Base-by-base conservation (phyloP, 1,140 invertebrate genomes). In the Drosophila truncata region DNA sequence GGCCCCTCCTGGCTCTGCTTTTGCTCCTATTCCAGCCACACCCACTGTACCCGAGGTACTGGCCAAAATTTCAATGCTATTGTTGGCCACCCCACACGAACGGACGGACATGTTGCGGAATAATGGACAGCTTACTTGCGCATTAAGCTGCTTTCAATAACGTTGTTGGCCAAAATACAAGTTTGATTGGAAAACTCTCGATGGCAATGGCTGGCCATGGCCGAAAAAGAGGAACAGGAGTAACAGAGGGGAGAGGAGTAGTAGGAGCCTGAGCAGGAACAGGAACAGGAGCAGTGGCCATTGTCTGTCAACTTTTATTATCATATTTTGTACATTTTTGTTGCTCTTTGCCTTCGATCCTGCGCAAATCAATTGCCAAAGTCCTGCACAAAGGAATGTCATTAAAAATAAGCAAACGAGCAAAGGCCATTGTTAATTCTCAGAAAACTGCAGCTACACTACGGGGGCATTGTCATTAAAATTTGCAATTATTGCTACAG, bases 131-230 rank as follows among this genome's bases (percentile, higher is more conserved):
- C 85, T 88, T 88, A 88, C 82, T 90, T 88, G 77, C 69, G 84
- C 81, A 88, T 88, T 88, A 88, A 90, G 84, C 84, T 80, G 61
- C 84, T 90, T 84, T 88, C 84, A 88, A 88, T 88, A 88, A 84
- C 73, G 69, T 69, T 76, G 77, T 72, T 76, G 80, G 72, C 69
- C 73, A 52, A 81, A 82, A 67, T 82, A 88, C 85, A 88, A 90
- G 80, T 90, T 88, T 88, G 84, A 88, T 88, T 88, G 80, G 80
- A 88, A 88, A 88, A 88, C 82, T 82, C 82, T 60, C 70, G 63
- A 69, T 69, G 44, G 20, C 60, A 39, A 46, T 46, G 62, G 61
- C 33, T 41, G 42, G 37, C 27, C 44, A 37, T 18, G 42, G 65
- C 14, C 46, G 14, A 37, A 55, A 23, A 25, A 23, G 20, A 16